These are phyloP conservation scores for Fragum fragum DNA, from an alignment of 2,888 invertebrate species.

Conservation along the genomic window DNA sequence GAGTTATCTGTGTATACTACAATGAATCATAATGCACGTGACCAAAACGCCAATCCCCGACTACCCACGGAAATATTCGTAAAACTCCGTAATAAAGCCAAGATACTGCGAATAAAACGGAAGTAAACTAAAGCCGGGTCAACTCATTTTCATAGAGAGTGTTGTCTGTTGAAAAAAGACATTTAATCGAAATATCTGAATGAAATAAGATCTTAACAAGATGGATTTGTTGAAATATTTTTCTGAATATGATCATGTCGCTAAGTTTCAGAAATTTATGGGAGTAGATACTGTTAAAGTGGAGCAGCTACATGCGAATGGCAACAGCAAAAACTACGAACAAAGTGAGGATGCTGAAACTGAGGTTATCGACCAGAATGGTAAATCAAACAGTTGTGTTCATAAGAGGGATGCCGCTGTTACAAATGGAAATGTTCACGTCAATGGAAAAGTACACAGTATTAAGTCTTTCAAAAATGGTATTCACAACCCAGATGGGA, in stretches of 20 bases:
- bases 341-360: background rate
- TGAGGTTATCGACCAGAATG: background rate
- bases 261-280: constrained; percentile 93
- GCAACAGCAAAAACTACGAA: constrained; percentile 1
- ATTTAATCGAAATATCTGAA: background rate
- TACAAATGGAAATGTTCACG: constrained; percentile 13
- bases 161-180: constrained; percentile 4
- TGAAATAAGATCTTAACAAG: background rate
- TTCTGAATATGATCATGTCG: constrained; percentile 90
- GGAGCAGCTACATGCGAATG: constrained; percentile 27
- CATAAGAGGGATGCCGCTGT: constrained; percentile 5
- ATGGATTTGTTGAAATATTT: constrained; percentile 64
- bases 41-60: too few relatives aligned
- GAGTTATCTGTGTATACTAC: too few relatives aligned
- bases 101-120: constrained; percentile 6
- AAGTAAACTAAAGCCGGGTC: constrained; percentile 3
- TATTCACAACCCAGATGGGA: constrained; percentile 26
- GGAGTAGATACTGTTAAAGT: constrained; percentile 88
- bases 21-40: too few relatives aligned
- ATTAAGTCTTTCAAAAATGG: constrained; percentile 49
- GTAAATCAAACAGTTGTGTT: constrained; percentile 24
- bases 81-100: background rate
- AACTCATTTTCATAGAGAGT: constrained; percentile 4
- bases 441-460: constrained; percentile 10
- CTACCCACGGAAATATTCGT: background rate